These are phyloP conservation scores for Temnothorax unifasciatus DNA, from an alignment of 2,888 invertebrate species.

Conservation along the genomic window DNA sequence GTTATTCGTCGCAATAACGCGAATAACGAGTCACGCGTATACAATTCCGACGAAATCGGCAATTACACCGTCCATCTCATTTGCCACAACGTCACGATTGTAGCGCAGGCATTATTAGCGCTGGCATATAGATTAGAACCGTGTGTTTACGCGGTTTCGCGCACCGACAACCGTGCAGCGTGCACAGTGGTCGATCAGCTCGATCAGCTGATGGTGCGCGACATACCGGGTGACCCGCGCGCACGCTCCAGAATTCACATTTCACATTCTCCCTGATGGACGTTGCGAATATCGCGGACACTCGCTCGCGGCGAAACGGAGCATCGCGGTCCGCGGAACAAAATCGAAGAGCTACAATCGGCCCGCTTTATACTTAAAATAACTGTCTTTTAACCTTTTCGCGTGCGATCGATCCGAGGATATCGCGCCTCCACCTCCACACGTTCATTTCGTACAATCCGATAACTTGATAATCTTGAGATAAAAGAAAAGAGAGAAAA, in stretches of 20 bases:
- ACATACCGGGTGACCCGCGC: conserved; percentile 10
- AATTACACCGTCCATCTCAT: conserved; percentile 42
- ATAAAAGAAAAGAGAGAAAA: neutral
- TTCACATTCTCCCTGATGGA: neutral
- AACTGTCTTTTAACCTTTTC: conserved; percentile 26
- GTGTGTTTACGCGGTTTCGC: conserved; percentile 15
- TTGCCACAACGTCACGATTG: conserved; percentile 5
- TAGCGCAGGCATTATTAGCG: conserved; percentile 12
- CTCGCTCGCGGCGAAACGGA: neutral
- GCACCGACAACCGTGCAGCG: too few relatives aligned
- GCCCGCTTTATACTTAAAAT: neutral
- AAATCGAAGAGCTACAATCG: conserved; percentile 4
- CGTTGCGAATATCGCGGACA: neutral
- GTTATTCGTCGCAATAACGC: conserved; percentile 18
- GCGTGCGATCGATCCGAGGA: neutral
- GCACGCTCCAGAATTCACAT: neutral
- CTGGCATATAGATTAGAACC: conserved; percentile 1
- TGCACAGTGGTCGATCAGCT: conserved; percentile 28
- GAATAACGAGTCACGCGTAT: conserved; percentile 21
- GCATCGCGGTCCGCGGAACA: neutral
- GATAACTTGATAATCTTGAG: neutral
- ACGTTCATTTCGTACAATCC: neutral
- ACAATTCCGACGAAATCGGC: conserved; percentile 41
- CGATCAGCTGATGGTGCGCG: conserved; percentile 36
- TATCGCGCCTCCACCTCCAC: neutral